Conservation (phyloP, 64 coral and sea anemone species). For the Actinia equina region DNA sequence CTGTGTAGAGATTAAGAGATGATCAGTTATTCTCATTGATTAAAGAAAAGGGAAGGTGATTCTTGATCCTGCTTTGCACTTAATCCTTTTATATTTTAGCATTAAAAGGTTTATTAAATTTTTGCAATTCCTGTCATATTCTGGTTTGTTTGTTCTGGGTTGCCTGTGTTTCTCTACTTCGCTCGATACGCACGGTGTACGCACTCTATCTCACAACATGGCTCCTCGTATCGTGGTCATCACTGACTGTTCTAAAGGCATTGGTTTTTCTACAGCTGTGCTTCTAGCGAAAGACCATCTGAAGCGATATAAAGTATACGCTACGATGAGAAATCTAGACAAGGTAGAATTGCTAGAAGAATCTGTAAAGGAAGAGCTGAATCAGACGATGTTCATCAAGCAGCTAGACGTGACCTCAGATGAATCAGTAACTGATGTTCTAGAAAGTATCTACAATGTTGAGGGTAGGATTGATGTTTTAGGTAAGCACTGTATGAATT, state of each 20-base stretch:
- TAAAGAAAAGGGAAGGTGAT: background rate
- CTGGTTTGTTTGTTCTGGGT: background rate
- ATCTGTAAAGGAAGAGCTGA: constrained; percentile 24
- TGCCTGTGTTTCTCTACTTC: background rate
- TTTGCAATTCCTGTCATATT: background rate
- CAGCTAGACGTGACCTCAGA: constrained; percentile 74
- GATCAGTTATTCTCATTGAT: background rate
- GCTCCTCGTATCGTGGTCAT: constrained; percentile 41
- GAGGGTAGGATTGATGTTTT: constrained; percentile 68
- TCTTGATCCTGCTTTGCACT: background rate
- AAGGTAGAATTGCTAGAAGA: constrained; percentile 48
- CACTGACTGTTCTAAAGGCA: constrained; percentile 64
- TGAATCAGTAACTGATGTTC: constrained; percentile 52
- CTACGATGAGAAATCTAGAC: constrained; percentile 68
- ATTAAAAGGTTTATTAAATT: background rate
- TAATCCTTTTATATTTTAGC: background rate
- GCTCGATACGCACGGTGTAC: background rate
- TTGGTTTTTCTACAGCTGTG: constrained; percentile 47
- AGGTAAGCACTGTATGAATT: constrained; percentile 41
- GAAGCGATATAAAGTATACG: constrained; percentile 78
- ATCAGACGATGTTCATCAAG: constrained; percentile 52
- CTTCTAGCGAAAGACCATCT: constrained; percentile 50
- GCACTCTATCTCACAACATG: constrained; percentile 1
- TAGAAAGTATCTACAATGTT: constrained; percentile 49
- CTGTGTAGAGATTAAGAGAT: background rate